Percentiles rank a stretch among this genome's conserved stretches.
Evolutionary conservation across 2,113 vertebrate genomes (phyloP).

Genomic region (Psophia crepitans): DNA sequence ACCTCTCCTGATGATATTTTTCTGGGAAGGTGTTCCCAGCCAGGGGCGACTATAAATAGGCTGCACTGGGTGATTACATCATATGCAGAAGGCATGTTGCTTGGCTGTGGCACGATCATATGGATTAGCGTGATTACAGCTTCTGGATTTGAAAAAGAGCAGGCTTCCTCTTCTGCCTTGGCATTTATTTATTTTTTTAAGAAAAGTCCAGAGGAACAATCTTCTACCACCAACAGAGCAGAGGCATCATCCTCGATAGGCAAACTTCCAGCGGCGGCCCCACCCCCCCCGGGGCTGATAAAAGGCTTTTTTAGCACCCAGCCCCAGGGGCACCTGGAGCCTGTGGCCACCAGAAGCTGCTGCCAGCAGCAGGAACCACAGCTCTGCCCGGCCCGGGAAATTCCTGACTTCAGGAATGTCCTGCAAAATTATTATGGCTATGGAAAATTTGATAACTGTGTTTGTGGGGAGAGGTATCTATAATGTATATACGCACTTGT

Average conservation of each 20-base stretch:
- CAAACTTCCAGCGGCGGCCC: not conserved
- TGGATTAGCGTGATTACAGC: constrained; percentile 50
- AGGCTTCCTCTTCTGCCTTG: constrained; percentile 46
- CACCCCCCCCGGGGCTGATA: not conserved
- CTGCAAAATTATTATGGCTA: not conserved
- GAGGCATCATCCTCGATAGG: not conserved
- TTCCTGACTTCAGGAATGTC: not conserved
- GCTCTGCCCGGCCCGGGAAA: not conserved
- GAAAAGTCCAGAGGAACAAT: constrained; percentile 7
- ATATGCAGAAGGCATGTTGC: constrained; percentile 6
- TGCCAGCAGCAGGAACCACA: not conserved
- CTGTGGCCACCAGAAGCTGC: not conserved
- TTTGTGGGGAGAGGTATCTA: too few species aligned
- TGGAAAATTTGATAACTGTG: not conserved
- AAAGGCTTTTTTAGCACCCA: not conserved
- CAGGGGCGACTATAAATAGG: not conserved
- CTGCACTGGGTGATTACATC: not conserved
- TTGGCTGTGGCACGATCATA: constrained; percentile 8
- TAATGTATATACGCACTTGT: too few species aligned
- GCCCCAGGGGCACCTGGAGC: not conserved
- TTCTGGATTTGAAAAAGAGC: constrained; percentile 50
- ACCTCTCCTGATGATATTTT: not conserved
- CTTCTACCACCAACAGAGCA: constrained; percentile 22
- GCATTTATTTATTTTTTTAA: constrained; percentile 54
- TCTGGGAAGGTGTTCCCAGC: not conserved